phyloP scores from a whole-genome alignment of 37 sponge, comb jelly and placozoan genomes.

The Lycopodina hypogea region DNA sequence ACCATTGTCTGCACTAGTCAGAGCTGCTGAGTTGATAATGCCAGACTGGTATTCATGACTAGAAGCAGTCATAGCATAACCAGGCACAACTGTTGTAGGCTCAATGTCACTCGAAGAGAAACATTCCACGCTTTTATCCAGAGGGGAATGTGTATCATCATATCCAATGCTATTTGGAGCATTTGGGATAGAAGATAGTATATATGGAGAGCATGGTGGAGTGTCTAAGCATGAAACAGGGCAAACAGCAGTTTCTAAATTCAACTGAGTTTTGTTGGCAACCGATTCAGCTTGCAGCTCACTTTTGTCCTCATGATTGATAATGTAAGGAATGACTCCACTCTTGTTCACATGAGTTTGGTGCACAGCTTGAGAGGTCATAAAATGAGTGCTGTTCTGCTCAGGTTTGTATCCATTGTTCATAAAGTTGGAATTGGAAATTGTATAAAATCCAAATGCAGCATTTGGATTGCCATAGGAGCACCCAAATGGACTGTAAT shows the following conservation, averaged over 20 bases:
- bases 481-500: constrained; percentile 6
- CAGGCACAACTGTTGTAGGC: too few relatives aligned
- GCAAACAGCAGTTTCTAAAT: not conserved
- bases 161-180: not conserved
- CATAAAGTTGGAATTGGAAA: not conserved
- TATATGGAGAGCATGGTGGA: constrained; percentile 51
- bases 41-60: too few relatives aligned
- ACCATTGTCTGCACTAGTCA: too few relatives aligned
- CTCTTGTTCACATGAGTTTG: not conserved
- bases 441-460: not conserved
- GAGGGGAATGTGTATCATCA: too few relatives aligned
- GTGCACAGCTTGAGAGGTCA: not conserved
- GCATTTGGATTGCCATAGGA: not conserved
- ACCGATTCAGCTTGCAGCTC: not conserved
- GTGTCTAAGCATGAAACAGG: constrained; percentile 29
- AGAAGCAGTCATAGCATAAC: too few relatives aligned
- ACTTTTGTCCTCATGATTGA: not conserved
- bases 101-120: too few relatives aligned
- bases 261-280: not conserved
- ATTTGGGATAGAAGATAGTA: constrained; percentile 20
- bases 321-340: not conserved
- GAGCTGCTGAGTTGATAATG: too few relatives aligned
- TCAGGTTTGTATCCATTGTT: not conserved
- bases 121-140: too few relatives aligned
- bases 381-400: not conserved